These are phyloP conservation scores for Cynopterus brachyotis DNA, from an alignment of 2,113 vertebrate genomes.

Conservation along the genomic window DNA sequence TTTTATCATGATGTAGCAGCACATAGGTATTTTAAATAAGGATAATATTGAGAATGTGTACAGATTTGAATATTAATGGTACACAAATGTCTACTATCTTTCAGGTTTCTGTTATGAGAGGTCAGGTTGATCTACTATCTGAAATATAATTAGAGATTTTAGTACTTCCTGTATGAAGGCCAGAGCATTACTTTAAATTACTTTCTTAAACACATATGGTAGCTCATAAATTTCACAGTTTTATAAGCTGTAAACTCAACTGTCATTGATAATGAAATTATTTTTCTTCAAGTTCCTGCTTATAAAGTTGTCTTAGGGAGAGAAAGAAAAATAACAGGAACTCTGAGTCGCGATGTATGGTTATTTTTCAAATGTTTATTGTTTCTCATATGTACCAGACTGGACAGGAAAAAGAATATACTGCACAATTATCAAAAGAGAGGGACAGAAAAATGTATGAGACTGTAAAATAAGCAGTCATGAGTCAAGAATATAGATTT, in stretches of 20 bases:
- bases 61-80: slow-evolving; percentile 45
- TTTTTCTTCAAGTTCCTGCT: slow-evolving; percentile 59
- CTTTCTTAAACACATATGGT: slow-evolving; percentile 71
- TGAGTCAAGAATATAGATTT: not conserved
- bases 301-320: not conserved
- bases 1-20: not conserved
- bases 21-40: slow-evolving; percentile 38
- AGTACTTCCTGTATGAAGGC: slow-evolving; percentile 65
- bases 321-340: not conserved
- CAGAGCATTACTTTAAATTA: slow-evolving; percentile 70
- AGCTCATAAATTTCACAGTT: slow-evolving; percentile 77
- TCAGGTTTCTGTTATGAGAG: slow-evolving; percentile 2
- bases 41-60: slow-evolving; percentile 59
- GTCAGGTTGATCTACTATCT: slow-evolving; percentile 58
- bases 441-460: not conserved
- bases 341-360: not conserved
- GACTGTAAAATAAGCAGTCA: not conserved
- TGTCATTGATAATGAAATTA: slow-evolving; percentile 72
- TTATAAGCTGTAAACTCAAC: slow-evolving; percentile 68
- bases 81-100: slow-evolving; percentile 45
- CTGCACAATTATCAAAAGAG: not conserved
- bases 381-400: not conserved
- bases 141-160: slow-evolving; percentile 67
- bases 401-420: not conserved
- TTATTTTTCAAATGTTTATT: slow-evolving; percentile 34